Evolutionary conservation across 2,888 invertebrate species (phyloP).

Genomic region (Zonitis immaculata): DNA sequence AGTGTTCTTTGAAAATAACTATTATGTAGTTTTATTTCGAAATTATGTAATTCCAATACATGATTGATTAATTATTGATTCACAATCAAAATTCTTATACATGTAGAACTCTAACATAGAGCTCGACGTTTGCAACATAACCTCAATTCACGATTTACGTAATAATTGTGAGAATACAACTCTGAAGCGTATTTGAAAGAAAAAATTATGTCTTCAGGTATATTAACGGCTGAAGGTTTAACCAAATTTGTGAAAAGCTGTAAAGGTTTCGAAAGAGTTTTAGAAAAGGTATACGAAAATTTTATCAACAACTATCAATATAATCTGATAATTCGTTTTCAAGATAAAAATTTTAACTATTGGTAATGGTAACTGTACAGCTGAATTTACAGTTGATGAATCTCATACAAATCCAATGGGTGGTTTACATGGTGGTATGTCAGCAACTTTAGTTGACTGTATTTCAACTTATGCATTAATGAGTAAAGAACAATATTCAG

Average conservation of each 20-base stretch:
- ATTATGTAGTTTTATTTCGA: too few species aligned
- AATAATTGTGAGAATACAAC: neutral
- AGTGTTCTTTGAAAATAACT: too few species aligned
- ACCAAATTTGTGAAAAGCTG: neutral
- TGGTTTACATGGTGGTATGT: constrained; percentile 80
- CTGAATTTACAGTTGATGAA: constrained; percentile 68
- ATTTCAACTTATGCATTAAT: constrained; percentile 76
- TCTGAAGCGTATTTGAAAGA: too few species aligned
- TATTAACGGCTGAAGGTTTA: neutral
- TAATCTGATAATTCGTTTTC: constrained; percentile 6
- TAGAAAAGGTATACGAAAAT: constrained; percentile 3
- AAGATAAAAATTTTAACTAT: constrained; percentile 47
- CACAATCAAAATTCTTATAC: too few species aligned
- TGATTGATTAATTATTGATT: too few species aligned
- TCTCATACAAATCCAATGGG: constrained; percentile 73
- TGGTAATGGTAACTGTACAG: constrained; percentile 66
- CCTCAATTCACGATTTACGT: neutral
- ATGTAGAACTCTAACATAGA: too few species aligned
- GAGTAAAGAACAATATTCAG: constrained; percentile 53
- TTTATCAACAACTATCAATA: too few species aligned
- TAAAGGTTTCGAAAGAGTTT: constrained; percentile 47
- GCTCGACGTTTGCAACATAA: neutral
- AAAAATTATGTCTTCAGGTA: neutral
- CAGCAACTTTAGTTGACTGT: constrained; percentile 71
- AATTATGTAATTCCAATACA: too few species aligned